Percentiles rank a stretch among this genome's conserved stretches.
These are phyloP conservation scores for Pentalonia nigronervosa DNA, from an alignment of 1,140 invertebrate genomes.

Conservation along the genomic window DNA sequence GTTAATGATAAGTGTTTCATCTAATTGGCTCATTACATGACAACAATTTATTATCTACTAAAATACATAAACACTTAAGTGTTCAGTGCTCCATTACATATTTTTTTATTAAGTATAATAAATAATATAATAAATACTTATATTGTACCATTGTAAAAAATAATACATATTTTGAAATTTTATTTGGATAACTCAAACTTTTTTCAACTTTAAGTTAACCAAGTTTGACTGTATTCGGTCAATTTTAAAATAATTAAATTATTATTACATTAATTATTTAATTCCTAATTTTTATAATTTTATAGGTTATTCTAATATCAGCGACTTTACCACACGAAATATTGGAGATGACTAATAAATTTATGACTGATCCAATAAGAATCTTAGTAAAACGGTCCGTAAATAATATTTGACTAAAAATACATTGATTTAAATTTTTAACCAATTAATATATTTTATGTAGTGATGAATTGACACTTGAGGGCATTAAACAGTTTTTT, in stretches of 20 bases:
- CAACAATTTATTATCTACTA: too few relatives aligned
- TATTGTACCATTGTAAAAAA: too few relatives aligned
- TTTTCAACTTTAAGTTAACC: too few relatives aligned
- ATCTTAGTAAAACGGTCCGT: conserved; percentile 96
- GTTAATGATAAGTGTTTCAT: too few relatives aligned
- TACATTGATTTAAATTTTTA: neutral
- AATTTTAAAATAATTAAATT: neutral
- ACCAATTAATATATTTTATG: conserved; percentile 62
- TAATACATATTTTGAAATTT: too few relatives aligned
- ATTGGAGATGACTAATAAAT: conserved; percentile 99
- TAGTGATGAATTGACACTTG: conserved; percentile 98
- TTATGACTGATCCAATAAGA: conserved; percentile 99
- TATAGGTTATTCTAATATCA: conserved; percentile 88
- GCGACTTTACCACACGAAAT: conserved; percentile 99
- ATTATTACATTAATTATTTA: neutral
- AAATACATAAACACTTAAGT: too few relatives aligned
- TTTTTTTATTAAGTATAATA: too few relatives aligned
- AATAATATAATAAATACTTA: too few relatives aligned
- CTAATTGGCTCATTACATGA: too few relatives aligned
- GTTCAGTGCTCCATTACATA: too few relatives aligned
- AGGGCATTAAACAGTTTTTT: conserved; percentile 99
- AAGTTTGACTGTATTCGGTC: too few relatives aligned
- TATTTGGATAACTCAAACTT: too few relatives aligned
- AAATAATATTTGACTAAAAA: conserved; percentile 9
- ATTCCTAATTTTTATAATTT: neutral